Conservation (phyloP, 2,797 vertebrate species). For the Triplophysa yarkandensis region DNA sequence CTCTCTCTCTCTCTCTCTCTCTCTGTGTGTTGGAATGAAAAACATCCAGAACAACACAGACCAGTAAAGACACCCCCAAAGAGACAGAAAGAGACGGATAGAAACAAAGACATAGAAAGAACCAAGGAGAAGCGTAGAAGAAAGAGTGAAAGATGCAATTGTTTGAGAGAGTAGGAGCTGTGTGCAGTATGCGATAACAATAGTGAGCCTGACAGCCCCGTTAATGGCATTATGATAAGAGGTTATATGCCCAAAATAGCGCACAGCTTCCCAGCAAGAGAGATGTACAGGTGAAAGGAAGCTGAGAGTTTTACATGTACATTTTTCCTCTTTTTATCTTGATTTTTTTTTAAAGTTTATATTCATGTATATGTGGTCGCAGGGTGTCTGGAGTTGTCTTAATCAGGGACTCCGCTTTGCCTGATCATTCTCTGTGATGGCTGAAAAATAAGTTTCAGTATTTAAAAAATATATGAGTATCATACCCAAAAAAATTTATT, state of each 20-base stretch:
- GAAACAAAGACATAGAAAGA: constrained; percentile 19
- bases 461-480: no score
- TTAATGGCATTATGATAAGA: constrained; percentile 58
- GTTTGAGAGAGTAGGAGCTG: constrained; percentile 36
- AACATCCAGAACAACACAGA: constrained; percentile 53
- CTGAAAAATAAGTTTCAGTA: constrained; percentile 48
- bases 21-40: constrained; percentile 42
- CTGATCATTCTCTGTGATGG: constrained; percentile 54
- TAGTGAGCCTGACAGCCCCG: constrained; percentile 55
- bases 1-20: constrained; percentile 56
- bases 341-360: constrained; percentile 60
- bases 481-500: no score
- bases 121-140: constrained; percentile 46
- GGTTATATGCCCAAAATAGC: constrained; percentile 58
- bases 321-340: constrained; percentile 63
- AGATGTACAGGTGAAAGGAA: constrained; percentile 72
- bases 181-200: constrained; percentile 28
- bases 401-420: constrained; percentile 63
- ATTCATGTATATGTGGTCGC: constrained; percentile 61
- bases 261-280: constrained; percentile 70
- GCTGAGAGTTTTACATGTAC: constrained; percentile 69
- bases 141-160: constrained; percentile 31
- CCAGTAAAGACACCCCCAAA: constrained; percentile 57
- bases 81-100: constrained; percentile 49
- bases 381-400: constrained; percentile 67